phyloP scores from a whole-genome alignment of 2,888 invertebrate species.

The Miltochrista miniata region DNA sequence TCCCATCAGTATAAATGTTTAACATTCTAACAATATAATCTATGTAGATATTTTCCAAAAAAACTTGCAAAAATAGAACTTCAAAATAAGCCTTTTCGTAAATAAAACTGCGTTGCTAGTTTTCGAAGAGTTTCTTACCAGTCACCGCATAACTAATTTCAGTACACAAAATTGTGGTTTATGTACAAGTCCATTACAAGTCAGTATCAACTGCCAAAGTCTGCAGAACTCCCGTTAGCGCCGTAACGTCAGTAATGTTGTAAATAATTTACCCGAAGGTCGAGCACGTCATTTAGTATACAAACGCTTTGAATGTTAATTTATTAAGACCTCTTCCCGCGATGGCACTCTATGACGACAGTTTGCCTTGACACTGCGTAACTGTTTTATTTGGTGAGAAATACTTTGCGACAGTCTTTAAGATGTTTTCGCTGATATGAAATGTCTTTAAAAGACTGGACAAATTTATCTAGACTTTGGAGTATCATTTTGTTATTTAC shows the following conservation, averaged over 20 bases:
- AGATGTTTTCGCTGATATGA: too few species aligned
- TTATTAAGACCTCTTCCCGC: slow-evolving; percentile 34
- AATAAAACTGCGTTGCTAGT: neutral
- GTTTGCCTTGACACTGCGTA: slow-evolving; percentile 2
- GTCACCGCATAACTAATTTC: slow-evolving; percentile 9
- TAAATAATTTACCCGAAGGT: slow-evolving; percentile 40
- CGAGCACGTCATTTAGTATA: slow-evolving; percentile 32
- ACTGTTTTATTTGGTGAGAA: slow-evolving; percentile 6
- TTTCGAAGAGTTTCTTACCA: neutral
- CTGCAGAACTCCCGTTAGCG: slow-evolving; percentile 27
- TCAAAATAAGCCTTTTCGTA: too few species aligned
- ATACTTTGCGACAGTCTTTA: neutral
- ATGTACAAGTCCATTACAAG: slow-evolving; percentile 14
- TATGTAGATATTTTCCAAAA: too few species aligned
- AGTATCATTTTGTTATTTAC: too few species aligned
- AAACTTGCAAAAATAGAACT: too few species aligned
- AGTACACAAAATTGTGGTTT: slow-evolving; percentile 2
- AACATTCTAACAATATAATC: too few species aligned
- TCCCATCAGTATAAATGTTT: too few species aligned
- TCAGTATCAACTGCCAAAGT: slow-evolving; percentile 13
- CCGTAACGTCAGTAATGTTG: slow-evolving; percentile 22
- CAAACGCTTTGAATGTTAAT: slow-evolving; percentile 38
- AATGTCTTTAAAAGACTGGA: too few species aligned
- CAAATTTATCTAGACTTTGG: too few species aligned
- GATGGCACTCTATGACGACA: slow-evolving; percentile 22